Percentiles rank a stretch among this genome's conserved stretches.
Conservation (phyloP, 2,888 invertebrate species). For the Eupithecia abbreviata region DNA sequence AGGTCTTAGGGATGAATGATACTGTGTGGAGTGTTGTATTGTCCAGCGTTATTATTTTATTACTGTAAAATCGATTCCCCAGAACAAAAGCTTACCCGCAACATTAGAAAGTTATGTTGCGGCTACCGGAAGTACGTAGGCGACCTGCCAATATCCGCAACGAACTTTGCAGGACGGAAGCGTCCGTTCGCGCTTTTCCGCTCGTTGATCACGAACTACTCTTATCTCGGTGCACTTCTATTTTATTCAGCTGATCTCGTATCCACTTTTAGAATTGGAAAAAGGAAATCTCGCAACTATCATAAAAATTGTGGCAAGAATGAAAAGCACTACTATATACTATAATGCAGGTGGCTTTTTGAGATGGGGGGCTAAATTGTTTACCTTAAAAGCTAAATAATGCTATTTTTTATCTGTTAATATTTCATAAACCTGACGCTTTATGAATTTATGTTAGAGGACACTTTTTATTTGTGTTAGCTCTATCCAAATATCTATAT, state of each 20-base stretch:
- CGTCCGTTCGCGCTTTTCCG: neutral
- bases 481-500: no score
- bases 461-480: no score
- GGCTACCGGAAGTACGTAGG: constrained; percentile 9
- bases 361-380: no score
- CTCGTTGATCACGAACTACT: constrained; percentile 1
- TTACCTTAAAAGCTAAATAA: no score
- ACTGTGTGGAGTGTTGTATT: no score
- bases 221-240: constrained; percentile 2
- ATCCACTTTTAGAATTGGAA: neutral
- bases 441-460: no score
- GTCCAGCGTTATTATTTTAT: neutral
- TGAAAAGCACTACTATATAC: neutral
- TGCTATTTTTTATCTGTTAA: no score
- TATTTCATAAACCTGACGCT: no score
- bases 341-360: no score
- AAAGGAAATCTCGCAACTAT: neutral
- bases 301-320: neutral
- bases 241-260: constrained; percentile 1
- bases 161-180: neutral
- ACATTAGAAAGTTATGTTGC: constrained; percentile 7
- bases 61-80: neutral
- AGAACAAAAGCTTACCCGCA: constrained; percentile 1
- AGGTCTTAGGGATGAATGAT: no score
- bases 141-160: constrained; percentile 26